These are phyloP conservation scores for Idris sp. DNA, from an alignment of 1,140 invertebrate genomes.

Conservation along the genomic window DNA sequence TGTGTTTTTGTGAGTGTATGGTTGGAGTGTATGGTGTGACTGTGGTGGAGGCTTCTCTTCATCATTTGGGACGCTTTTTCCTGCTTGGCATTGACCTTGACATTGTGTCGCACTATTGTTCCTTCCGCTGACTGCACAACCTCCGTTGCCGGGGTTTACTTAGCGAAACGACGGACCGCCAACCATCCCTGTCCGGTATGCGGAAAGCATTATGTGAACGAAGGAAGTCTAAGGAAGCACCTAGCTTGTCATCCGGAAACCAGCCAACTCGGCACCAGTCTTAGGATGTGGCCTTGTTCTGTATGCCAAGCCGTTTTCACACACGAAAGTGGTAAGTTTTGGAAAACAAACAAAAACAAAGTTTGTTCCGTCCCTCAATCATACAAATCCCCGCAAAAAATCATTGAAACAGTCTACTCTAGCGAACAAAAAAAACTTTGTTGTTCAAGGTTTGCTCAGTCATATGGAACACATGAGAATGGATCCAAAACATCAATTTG, in stretches of 20 bases:
- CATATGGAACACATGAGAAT: constrained; percentile 98
- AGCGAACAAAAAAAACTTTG: constrained; percentile 30
- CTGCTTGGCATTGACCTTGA: constrained; percentile 80
- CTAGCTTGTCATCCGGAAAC: constrained; percentile 95
- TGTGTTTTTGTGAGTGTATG: constrained; percentile 45
- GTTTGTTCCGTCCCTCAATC: too few relatives aligned
- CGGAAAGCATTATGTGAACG: constrained; percentile 96
- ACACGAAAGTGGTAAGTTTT: constrained; percentile 92
- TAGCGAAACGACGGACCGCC: constrained; percentile 93
- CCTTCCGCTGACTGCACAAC: constrained; percentile 79
- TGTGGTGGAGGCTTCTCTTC: constrained; percentile 70
- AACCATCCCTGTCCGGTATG: constrained; percentile 96
- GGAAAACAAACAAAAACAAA: too few relatives aligned
- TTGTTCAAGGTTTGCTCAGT: constrained; percentile 86
- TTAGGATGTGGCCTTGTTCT: constrained; percentile 95
- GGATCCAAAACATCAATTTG: constrained; percentile 97
- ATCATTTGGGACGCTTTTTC: constrained; percentile 77
- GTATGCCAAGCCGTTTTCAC: constrained; percentile 96
- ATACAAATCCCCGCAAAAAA: too few relatives aligned
- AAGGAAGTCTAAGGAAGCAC: constrained; percentile 94
- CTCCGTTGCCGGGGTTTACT: constrained; percentile 82
- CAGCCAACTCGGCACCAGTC: constrained; percentile 88
- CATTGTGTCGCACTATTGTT: constrained; percentile 79
- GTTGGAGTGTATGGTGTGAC: constrained; percentile 66
- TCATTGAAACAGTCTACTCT: constrained; percentile 15